Conservation (phyloP, 1,140 invertebrate genomes). For the Platyscapa corneri region DNA sequence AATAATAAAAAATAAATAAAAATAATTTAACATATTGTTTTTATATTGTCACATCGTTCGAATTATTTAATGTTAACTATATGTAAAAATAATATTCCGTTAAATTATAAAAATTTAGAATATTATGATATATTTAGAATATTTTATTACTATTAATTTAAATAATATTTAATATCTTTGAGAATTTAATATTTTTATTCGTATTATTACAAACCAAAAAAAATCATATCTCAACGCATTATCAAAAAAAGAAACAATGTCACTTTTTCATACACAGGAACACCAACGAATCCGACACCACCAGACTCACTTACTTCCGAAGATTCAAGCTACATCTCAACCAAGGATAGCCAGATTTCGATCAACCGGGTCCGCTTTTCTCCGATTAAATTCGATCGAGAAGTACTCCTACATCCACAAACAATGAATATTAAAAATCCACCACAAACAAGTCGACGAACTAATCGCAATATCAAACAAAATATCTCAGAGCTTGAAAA, state of each 20-base stretch:
- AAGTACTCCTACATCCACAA: constrained; percentile 55
- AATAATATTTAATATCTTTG: no score
- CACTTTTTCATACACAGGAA: constrained; percentile 64
- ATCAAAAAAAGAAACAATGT: not conserved
- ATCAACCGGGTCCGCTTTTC: constrained; percentile 86
- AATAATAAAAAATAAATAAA: no score
- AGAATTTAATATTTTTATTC: no score
- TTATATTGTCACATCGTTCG: no score
- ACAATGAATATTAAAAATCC: constrained; percentile 77
- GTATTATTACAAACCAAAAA: no score
- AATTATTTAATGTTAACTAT: no score
- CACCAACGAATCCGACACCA: constrained; percentile 89
- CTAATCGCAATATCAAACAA: constrained; percentile 72
- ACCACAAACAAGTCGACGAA: constrained; percentile 72
- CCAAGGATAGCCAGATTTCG: constrained; percentile 81
- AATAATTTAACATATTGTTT: no score
- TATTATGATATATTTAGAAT: no score
- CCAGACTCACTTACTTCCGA: constrained; percentile 89
- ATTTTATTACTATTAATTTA: no score
- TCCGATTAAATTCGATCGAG: constrained; percentile 79
- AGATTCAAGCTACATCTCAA: constrained; percentile 88
- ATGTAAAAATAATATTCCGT: no score
- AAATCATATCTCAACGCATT: not conserved
- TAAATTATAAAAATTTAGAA: no score
- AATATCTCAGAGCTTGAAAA: constrained; percentile 76